Evolutionary conservation across 2,797 vertebrate species (phyloP).

Genomic region (Netta rufina): DNA sequence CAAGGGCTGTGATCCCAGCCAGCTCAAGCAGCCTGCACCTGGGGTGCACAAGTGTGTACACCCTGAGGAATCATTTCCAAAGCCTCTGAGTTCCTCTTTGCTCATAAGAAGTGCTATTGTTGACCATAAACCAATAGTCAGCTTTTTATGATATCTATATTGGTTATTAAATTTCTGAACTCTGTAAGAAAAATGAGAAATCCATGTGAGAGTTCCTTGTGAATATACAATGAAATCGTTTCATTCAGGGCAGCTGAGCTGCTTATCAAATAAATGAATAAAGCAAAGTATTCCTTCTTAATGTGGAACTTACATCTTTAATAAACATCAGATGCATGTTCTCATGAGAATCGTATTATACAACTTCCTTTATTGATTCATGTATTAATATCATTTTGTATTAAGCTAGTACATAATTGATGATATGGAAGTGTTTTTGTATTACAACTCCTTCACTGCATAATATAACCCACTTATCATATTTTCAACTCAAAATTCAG

Average conservation of each 20-base stretch:
- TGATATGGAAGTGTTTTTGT: constrained; percentile 48
- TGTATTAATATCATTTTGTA: constrained; percentile 67
- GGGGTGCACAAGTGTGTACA: neutral
- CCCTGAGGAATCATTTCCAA: neutral
- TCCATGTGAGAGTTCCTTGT: neutral
- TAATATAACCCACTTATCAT: constrained; percentile 68
- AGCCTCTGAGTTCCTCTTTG: neutral
- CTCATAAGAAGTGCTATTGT: neutral
- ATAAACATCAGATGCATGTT: constrained; percentile 60
- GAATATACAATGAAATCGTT: constrained; percentile 10
- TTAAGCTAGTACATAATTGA: constrained; percentile 64
- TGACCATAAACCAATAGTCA: neutral
- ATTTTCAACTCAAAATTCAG: constrained; percentile 59
- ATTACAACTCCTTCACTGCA: constrained; percentile 48
- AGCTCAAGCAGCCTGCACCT: neutral
- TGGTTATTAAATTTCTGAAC: constrained; percentile 14
- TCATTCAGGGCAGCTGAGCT: constrained; percentile 14
- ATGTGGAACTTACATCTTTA: constrained; percentile 46
- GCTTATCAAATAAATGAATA: constrained; percentile 56
- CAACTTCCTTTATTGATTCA: constrained; percentile 61
- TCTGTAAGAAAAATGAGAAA: neutral
- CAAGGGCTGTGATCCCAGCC: neutral
- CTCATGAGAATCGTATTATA: constrained; percentile 56
- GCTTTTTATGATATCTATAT: neutral
- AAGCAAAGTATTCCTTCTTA: constrained; percentile 48